These are phyloP conservation scores for Stenotaenia linearis DNA, from an alignment of 2,888 invertebrate species.

Conservation along the genomic window DNA sequence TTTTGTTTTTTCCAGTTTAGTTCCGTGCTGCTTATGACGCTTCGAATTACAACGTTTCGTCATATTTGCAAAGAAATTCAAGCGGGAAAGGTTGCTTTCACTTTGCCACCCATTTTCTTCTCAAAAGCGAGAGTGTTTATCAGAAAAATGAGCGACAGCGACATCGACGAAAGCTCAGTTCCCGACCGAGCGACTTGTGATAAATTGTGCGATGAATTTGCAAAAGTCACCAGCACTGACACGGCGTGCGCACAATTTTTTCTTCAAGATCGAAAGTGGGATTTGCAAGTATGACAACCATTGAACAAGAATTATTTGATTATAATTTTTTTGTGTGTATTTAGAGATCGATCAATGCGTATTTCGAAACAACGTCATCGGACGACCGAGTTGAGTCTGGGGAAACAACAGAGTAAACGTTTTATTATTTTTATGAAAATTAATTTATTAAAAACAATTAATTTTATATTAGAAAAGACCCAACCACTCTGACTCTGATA, in stretches of 20 bases:
- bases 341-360: neutral
- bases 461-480: too few relatives aligned
- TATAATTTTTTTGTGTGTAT: neutral
- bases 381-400: neutral
- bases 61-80: neutral
- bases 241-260: slow-evolving; percentile 54
- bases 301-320: neutral
- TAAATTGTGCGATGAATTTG: slow-evolving; percentile 50
- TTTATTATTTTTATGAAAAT: too few relatives aligned
- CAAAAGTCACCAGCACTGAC: slow-evolving; percentile 53
- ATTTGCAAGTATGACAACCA: slow-evolving; percentile 47
- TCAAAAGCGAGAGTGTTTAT: too few relatives aligned
- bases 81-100: too few relatives aligned
- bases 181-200: slow-evolving; percentile 49
- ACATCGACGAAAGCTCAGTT: slow-evolving; percentile 40
- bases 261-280: slow-evolving; percentile 54
- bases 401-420: too few relatives aligned
- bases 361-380: neutral
- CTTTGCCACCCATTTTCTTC: too few relatives aligned
- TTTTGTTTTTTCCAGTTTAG: too few relatives aligned
- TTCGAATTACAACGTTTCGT: too few relatives aligned
- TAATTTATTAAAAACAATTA: too few relatives aligned
- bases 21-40: too few relatives aligned
- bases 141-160: slow-evolving; percentile 21
- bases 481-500: slow-evolving; percentile 47